phyloP scores from a whole-genome alignment of 2,113 vertebrate genomes.

The Phoenicopterus ruber region DNA sequence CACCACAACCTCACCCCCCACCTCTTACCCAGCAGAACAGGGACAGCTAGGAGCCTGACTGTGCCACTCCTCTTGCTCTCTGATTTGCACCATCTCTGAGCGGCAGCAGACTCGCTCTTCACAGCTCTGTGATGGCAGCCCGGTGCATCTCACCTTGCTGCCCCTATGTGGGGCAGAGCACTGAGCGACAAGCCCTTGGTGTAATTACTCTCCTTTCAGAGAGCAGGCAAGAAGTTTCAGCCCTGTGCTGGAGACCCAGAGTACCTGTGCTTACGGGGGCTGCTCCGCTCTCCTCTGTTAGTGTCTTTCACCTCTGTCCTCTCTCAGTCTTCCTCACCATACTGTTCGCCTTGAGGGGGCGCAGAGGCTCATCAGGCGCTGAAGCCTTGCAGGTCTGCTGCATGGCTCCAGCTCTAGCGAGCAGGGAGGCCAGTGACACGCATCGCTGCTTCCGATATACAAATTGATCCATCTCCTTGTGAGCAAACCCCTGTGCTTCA shows the following conservation, averaged over 20 bases:
- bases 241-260: neutral
- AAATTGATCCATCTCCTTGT: neutral
- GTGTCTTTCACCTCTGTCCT: neutral
- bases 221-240: neutral
- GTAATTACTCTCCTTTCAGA: neutral
- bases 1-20: neutral
- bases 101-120: neutral
- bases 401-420: neutral
- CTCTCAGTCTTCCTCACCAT: neutral
- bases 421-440: neutral
- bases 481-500: neutral
- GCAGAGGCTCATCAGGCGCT: neutral
- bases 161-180: neutral
- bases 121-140: neutral
- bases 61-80: neutral
- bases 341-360: neutral
- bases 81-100: neutral
- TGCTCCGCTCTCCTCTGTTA: neutral
- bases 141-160: neutral
- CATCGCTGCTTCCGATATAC: neutral
- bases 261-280: neutral
- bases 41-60: neutral
- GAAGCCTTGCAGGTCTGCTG: neutral
- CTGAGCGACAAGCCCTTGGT: neutral
- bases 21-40: neutral